Evolutionary conservation across 35 echinoderm and acorn worm species (phyloP), one percentile per base, ranked within the genome.

Genomic region (Strongylocentrotus purpuratus): DNA sequence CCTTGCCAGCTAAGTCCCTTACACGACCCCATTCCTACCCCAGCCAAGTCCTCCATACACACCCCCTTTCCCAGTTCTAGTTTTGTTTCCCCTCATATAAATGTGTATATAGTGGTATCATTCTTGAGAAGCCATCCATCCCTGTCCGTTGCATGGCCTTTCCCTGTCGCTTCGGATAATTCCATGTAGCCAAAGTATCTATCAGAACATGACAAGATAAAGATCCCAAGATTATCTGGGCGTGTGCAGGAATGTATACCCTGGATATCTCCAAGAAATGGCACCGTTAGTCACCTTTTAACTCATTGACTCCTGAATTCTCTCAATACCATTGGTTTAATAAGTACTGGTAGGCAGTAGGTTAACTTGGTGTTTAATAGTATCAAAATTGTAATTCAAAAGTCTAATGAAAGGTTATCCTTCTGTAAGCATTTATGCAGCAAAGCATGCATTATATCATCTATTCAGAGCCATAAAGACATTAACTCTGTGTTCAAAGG

Each of bases 191-290:
- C 33, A 46, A 45, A 33, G 87, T 46, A 46, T 33, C 87, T 89
- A 46, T 46, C 45, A 46, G 45, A 46, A 89, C 87, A 89, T 89
- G 87, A 89, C 87, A 89, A 89, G 33, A 33, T 89, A 89, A 89
- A 89, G 87, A 89, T 89, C 87, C 87, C 33, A 25, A 33, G 87
- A 89, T 89, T 89, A 89, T 46, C 33, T 33, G 33, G 45, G 33
- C 33, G 87, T 46, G 45, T 89, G 87, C 87, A 89, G 87, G 87
- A 89, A 89, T 89, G 87, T 78, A n/a, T 28, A 78, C 65, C 65
- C 65, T 78, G 65, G 65, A 78, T 78, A 78, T 78, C 22, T 78
- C 18, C 65, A 78, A 78, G 65, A 78, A 78, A 78, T 78, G 65
- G 65, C 20, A 78, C 20, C 4, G 65, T 78, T 78, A n/a, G 50